Evolutionary conservation across 2,797 vertebrate species (phyloP), one percentile per base, ranked within the genome.

Genomic region (Tokudaia muenninki): DNA sequence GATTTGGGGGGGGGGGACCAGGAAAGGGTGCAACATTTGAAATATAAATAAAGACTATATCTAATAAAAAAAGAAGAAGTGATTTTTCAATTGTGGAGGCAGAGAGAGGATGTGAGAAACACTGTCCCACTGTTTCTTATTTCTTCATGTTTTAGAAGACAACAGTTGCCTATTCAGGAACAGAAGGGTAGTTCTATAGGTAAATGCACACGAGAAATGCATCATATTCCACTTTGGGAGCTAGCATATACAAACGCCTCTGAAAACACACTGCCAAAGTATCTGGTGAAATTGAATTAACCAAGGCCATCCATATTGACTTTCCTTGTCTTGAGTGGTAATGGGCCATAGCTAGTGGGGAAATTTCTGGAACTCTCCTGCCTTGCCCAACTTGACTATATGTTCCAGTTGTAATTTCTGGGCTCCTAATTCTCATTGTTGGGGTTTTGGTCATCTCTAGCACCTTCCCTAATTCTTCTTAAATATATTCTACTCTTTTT

Each of bases 381-480:
- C 9, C 31, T 87, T 12, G 21, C 26, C 21, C 3, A 41, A 29
- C 1, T 6, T 70, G 63, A 80, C 3, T 1, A 0, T 1, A 0
- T 81, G 16, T 14, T 67, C 41, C 67, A 37, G 34, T n/a, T 26
- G 65, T 72, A 12, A n/a, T 37, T 55, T 87, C 22, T 44, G 70
- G 22, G 52, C 16, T 44, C 4, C 52, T 34, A 13, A 37, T 24
- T 75, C 52, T 78, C 29, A 21, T 21, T 21, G 8, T 75, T 70
- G 22, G 70, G 57, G 41, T 22, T 37, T 55, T 70, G 31, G 31
- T 67, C 31, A 59, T 22, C 21, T 37, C 83, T 63, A 5, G 61
- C 83, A 47, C 14, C 24, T 8, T 13, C 13, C 0, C 9, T 87
- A 24, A 26, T 93, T 83, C 44, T 6, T 92, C 80, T 82, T 6